Evolutionary conservation across 2,888 invertebrate genomes (phyloP), one percentile per base, ranked within the genome.

Genomic region (Drosophila sordidula): DNA sequence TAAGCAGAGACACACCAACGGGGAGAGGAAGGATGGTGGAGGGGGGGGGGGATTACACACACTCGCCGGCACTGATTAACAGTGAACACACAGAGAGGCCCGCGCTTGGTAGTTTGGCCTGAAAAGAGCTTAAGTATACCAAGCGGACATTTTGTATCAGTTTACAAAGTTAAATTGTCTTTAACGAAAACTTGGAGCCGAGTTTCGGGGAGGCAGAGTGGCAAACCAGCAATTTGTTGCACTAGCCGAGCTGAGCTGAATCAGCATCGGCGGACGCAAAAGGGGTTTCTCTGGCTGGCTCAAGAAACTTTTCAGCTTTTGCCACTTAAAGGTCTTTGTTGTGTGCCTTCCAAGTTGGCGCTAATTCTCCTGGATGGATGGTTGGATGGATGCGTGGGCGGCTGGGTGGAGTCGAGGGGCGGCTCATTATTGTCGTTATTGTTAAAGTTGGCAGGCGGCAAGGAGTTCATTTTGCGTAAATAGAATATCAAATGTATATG

Each of bases 121-220:
- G 70, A 68, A 80, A 73, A 1, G 70, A 73, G 76, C 76, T 77
- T 86, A 83, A 82, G 87, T 73, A 73, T 72, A 75, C 85, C 82
- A 69, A 57, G 79, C 82, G 87, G 76, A 82, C 87, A 84, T 70
- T 84, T 84, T 84, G 83, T 84, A 87, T 87, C 87, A 88, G 85
- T 88, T 85, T 85, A 78, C 88, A 85, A 85, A 85, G 85, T 85
- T 88, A 85, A 85, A 85, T 85, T 85, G 85, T 85, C 85, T 85
- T 83, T 76, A 88, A 85, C 85, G 87, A 80, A 85, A 88, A 88
- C 69, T 80, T 86, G 26, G 78, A 66, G 64, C 52, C 51, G 67
- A 71, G 66, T 78, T 78, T 78, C 11, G 22, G 29, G 11, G 18
- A 26, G 42, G 50, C 46, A 42, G 36, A 32, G 32, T 34, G 34